Conservation (phyloP, 1,140 invertebrate genomes). For the Drosophila obscura region DNA sequence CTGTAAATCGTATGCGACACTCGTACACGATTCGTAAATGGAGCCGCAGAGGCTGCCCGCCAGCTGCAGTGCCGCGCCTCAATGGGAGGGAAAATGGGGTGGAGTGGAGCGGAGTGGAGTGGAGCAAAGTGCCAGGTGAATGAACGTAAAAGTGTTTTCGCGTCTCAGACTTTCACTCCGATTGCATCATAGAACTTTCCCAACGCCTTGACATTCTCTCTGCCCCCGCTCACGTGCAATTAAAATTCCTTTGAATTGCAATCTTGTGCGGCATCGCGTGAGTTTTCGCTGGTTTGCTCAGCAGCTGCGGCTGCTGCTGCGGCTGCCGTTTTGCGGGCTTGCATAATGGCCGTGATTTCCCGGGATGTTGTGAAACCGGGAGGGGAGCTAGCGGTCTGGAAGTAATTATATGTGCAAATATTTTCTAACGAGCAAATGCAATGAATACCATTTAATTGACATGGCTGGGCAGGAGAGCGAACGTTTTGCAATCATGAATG, state of each 20-base stretch:
- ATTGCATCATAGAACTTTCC: constrained; percentile 54
- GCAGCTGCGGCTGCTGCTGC: no score
- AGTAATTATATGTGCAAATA: constrained; percentile 78
- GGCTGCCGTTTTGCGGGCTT: constrained; percentile 21
- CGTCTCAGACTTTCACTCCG: constrained; percentile 47
- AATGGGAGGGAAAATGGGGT: constrained; percentile 3
- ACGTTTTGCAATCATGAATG: constrained; percentile 44
- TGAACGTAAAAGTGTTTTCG: constrained; percentile 28
- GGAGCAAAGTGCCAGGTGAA: constrained; percentile 31
- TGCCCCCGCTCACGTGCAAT: constrained; percentile 49
- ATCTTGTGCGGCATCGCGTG: constrained; percentile 58
- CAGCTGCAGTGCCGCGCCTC: constrained; percentile 16
- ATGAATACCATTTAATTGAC: constrained; percentile 74
- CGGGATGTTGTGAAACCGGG: constrained; percentile 9
- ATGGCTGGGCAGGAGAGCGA: constrained; percentile 31
- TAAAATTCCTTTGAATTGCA: constrained; percentile 72
- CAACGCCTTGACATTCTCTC: constrained; percentile 58
- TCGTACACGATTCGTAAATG: constrained; percentile 26
- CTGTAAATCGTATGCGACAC: constrained; percentile 22
- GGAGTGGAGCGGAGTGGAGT: constrained; percentile 6
- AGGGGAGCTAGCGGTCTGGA: constrained; percentile 25
- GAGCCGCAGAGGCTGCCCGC: constrained; percentile 11
- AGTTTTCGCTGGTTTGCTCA: constrained; percentile 22
- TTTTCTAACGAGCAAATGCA: constrained; percentile 74
- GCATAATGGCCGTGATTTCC: constrained; percentile 36